Percentiles rank a stretch among this genome's conserved stretches.
These are phyloP conservation scores for Takifugu rubripes DNA, from an alignment of 2,797 vertebrate genomes.

Conservation along the genomic window DNA sequence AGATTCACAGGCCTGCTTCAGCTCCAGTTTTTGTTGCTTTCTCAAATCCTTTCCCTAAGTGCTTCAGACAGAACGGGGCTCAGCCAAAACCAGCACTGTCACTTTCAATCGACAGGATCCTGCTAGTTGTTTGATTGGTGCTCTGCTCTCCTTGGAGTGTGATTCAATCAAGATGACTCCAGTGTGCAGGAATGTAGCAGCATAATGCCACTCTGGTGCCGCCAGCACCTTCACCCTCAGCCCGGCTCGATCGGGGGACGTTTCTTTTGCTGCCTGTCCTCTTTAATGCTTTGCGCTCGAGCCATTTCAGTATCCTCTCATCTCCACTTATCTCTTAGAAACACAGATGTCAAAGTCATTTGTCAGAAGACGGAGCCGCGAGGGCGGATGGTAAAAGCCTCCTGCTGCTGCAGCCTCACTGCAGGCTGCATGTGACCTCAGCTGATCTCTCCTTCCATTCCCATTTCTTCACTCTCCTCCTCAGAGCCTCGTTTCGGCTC, in stretches of 20 bases:
- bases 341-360: slow-evolving; percentile 51
- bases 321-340: slow-evolving; percentile 13
- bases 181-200: slow-evolving; percentile 27
- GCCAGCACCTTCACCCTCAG: slow-evolving; percentile 43
- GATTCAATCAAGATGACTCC: slow-evolving; percentile 64
- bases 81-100: slow-evolving; percentile 59
- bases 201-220: slow-evolving; percentile 31
- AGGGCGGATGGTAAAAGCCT: slow-evolving; percentile 45
- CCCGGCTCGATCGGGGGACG: slow-evolving; percentile 28
- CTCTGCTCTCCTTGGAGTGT: slow-evolving; percentile 17
- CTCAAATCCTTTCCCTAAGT: slow-evolving; percentile 46
- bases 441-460: slow-evolving; percentile 28
- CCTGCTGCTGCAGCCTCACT: slow-evolving; percentile 41
- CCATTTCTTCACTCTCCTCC: slow-evolving; percentile 7
- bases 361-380: slow-evolving; percentile 19
- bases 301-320: slow-evolving; percentile 15
- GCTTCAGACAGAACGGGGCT: slow-evolving; percentile 28
- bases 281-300: slow-evolving; percentile 13
- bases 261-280: slow-evolving; percentile 8
- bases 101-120: slow-evolving; percentile 48
- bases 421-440: slow-evolving; percentile 40
- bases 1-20: slow-evolving; percentile 27
- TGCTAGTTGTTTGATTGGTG: slow-evolving; percentile 41
- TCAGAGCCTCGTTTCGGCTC: slow-evolving; percentile 4
- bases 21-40: slow-evolving; percentile 25